Percentiles rank a stretch among this genome's conserved stretches.
These are phyloP conservation scores for Acrocephalus arundinaceus DNA, from an alignment of 2,113 vertebrate genomes.

Conservation along the genomic window DNA sequence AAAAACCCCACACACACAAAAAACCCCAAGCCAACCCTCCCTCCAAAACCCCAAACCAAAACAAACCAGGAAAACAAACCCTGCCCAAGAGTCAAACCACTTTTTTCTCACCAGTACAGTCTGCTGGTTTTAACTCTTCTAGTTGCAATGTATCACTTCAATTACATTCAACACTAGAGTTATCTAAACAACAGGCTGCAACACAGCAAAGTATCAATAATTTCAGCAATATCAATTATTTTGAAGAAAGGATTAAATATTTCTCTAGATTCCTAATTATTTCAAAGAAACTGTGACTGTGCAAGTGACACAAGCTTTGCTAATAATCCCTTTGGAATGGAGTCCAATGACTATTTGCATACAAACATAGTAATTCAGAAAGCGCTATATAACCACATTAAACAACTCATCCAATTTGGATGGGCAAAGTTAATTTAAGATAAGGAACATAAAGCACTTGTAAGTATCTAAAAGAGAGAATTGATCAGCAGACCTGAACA, in stretches of 20 bases:
- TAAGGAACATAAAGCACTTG: constrained; percentile 52
- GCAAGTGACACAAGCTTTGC: background rate
- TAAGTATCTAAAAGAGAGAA: constrained; percentile 36
- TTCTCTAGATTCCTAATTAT: background rate
- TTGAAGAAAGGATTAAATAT: background rate
- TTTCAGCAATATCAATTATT: background rate
- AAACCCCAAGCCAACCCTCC: too few relatives aligned
- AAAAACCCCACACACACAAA: too few relatives aligned
- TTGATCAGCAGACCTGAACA: constrained; percentile 13
- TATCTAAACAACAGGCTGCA: background rate
- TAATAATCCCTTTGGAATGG: background rate
- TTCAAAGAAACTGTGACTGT: background rate
- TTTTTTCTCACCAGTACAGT: background rate
- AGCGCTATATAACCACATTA: constrained; percentile 13
- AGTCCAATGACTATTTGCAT: constrained; percentile 11
- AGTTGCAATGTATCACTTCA: background rate
- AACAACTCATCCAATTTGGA: constrained; percentile 36
- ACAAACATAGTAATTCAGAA: constrained; percentile 22
- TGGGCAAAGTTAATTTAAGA: constrained; percentile 54
- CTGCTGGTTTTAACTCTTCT: constrained; percentile 36
- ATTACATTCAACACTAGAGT: background rate
- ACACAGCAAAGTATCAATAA: background rate
- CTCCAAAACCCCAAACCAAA: background rate
- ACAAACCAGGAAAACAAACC: background rate
- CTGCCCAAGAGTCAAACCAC: background rate